Conservation (phyloP, 2,113 vertebrate genomes). For the Nothoprocta pentlandii region DNA sequence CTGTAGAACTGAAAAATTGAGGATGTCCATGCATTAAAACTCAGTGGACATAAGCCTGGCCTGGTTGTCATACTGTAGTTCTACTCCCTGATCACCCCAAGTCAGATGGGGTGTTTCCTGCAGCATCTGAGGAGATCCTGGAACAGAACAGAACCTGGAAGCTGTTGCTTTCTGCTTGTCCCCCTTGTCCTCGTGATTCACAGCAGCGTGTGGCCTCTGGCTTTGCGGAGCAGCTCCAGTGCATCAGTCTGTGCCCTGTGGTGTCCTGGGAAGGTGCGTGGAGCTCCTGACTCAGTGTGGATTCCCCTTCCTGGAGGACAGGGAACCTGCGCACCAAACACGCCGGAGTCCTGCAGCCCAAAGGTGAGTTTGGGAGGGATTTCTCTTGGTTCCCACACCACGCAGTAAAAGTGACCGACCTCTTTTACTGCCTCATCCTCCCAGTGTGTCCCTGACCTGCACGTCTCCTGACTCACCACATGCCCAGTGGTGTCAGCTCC, state of each 20-base stretch:
- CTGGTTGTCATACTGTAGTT: background rate
- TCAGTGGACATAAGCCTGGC: accelerated
- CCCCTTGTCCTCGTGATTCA: accelerated
- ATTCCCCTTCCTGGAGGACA: background rate
- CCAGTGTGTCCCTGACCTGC: background rate
- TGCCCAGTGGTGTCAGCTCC: accelerated
- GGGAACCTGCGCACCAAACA: background rate
- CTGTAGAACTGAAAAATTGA: background rate
- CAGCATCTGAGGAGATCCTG: background rate
- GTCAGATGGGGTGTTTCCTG: accelerated
- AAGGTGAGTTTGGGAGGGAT: background rate
- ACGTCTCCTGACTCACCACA: background rate
- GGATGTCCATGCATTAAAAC: background rate
- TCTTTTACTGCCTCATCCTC: background rate
- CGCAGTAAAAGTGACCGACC: background rate
- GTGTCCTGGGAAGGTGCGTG: accelerated
- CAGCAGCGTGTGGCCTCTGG: background rate
- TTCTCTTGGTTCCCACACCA: background rate
- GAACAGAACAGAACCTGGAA: background rate
- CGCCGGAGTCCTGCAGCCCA: background rate
- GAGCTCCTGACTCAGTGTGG: background rate
- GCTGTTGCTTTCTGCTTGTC: background rate
- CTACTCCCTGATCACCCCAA: background rate
- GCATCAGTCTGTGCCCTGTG: background rate
- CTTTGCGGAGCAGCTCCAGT: background rate